Percentiles rank a stretch among this genome's conserved stretches.
Conservation (phyloP, 2,113 vertebrate genomes). For the Lepisosteus oculatus region DNA sequence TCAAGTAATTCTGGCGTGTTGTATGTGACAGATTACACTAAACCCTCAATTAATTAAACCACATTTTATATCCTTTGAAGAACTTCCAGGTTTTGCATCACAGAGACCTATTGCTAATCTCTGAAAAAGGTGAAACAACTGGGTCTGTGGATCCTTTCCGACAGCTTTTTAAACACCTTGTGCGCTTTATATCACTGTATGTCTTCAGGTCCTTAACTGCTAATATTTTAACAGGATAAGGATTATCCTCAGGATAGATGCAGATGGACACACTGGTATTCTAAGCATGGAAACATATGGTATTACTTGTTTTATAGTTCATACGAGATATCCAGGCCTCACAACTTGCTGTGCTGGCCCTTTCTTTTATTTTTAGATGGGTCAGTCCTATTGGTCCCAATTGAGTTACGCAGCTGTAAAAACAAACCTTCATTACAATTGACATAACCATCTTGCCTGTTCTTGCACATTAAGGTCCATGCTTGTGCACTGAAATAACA, state of each 20-base stretch:
- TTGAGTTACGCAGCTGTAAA: too few relatives aligned
- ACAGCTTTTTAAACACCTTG: conserved; percentile 17
- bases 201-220: conserved; percentile 21
- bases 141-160: conserved; percentile 15
- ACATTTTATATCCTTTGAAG: background rate
- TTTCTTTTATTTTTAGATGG: too few relatives aligned
- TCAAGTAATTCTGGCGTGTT: background rate
- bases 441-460: too few relatives aligned
- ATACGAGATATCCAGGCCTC: background rate
- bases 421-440: too few relatives aligned
- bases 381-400: too few relatives aligned
- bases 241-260: conserved; percentile 22
- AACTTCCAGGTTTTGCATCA: too few relatives aligned
- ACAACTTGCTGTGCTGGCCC: too few relatives aligned
- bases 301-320: background rate
- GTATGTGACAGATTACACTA: background rate
- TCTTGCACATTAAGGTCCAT: too few relatives aligned
- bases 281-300: conserved; percentile 1
- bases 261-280: conserved; percentile 10
- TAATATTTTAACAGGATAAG: conserved; percentile 40
- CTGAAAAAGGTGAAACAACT: too few relatives aligned
- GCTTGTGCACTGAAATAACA: too few relatives aligned
- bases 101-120: too few relatives aligned
- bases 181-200: conserved; percentile 17
- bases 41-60: conserved; percentile 1